Base-by-base conservation (phyloP, 2,797 vertebrate species). In the Hapalemur alaotrensis region DNA sequence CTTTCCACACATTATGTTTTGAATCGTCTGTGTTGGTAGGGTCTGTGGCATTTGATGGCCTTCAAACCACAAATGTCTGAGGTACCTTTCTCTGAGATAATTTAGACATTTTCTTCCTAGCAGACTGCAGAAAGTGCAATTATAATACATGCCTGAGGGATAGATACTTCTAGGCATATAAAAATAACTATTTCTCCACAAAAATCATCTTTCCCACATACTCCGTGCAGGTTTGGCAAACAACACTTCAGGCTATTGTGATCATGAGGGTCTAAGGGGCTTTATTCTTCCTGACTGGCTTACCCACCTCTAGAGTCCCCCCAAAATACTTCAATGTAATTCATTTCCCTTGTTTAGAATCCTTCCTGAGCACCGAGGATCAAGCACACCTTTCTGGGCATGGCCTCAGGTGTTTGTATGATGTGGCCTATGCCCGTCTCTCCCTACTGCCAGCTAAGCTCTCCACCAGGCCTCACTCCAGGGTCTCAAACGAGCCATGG, bases 21-120 rank as follows among this genome's bases (percentile, higher is more conserved):
- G 52, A 94, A 75, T 75, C 65, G 5, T 73, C 72, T 92, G 48
- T 90, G 95, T 91, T n/a, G 82, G 75, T 95, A 91, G 38, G 38
- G 78, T 89, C 50, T 93, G 73, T 82, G 86, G 67, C 70, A 52
- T 87, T 80, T 91, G 94, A 97, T 48, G 84, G 81, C 32, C 80
- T 91, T 96, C 91, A 93, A 96, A 96, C 95, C 95, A 96, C 87
- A 91, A 85, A 94, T 28, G 22, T 28, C 65, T 94, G 25, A 91
- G 78, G 85, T 65, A 48, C 30, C 14, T 65, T 61, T 70, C 89
- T 96, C 95, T 67, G 59, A 92, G 96, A 96, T 85, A 85, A 92
- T 46, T 76, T 82, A 83, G 92, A 48, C 43, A 43, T 50, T 95
- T 96, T 95, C 23, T 86, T 88, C 69, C 43, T 72, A 57, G 52